Percentiles rank a stretch among this genome's conserved stretches.
Conservation (phyloP, 2,113 vertebrate genomes). For the Odocoileus hemionus region DNA sequence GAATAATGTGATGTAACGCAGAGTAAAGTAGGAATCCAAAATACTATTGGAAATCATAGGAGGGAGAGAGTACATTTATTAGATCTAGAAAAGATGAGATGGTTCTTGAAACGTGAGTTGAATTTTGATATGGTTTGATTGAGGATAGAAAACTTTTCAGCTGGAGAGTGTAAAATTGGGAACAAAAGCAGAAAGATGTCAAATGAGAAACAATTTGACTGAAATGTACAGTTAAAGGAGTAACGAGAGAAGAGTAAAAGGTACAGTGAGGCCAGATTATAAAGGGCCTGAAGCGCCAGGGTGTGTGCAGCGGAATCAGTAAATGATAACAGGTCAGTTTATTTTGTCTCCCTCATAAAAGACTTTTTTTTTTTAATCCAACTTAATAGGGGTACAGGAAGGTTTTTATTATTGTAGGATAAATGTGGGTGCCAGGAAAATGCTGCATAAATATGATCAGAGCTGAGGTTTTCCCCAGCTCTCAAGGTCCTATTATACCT, state of each 20-base stretch:
- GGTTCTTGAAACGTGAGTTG: neutral
- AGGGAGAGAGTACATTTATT: neutral
- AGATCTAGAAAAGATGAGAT: neutral
- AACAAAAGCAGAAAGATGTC: neutral
- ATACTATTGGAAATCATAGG: neutral
- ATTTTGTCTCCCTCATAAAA: constrained; percentile 16
- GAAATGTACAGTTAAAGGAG: neutral
- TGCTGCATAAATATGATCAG: neutral
- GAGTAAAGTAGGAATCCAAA: neutral
- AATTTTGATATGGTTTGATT: neutral
- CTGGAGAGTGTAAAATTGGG: neutral
- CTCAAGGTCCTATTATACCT: neutral
- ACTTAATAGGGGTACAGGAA: neutral
- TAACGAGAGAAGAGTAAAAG: neutral
- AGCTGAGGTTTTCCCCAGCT: neutral
- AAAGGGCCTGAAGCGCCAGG: neutral
- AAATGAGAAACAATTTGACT: neutral
- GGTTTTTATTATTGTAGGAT: neutral
- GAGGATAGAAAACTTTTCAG: neutral
- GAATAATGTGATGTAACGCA: neutral
- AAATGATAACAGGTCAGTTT: neutral
- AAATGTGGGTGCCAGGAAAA: neutral
- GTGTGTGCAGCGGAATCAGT: neutral
- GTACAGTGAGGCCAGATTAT: neutral
- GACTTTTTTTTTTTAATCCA: neutral